Evolutionary conservation across 2,888 invertebrate species (phyloP).

Genomic region (Ischnura elegans): DNA sequence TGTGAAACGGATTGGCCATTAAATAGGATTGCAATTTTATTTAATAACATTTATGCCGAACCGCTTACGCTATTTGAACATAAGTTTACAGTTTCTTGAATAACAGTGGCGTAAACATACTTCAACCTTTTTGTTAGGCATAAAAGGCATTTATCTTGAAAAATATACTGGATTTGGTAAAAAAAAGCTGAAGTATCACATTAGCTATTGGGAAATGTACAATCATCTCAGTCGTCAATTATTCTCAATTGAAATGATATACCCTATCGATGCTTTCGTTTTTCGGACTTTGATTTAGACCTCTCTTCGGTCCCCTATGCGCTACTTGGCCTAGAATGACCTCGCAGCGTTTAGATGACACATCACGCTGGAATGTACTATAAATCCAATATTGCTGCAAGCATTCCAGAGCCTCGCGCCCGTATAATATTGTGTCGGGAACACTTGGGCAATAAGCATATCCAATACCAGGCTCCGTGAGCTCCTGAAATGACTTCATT

Average conservation of each 20-base stretch:
- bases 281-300: neutral
- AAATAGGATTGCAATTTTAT: no score
- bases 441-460: constrained; percentile 29
- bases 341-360: neutral
- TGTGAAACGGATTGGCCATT: no score
- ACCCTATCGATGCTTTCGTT: neutral
- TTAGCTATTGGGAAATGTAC: no score
- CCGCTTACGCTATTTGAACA: no score
- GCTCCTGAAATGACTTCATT: constrained; percentile 50
- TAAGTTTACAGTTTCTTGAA: no score
- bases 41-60: no score
- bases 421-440: neutral
- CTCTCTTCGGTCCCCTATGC: neutral
- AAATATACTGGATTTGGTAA: no score
- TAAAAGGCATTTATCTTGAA: no score
- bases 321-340: neutral
- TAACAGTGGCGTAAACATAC: no score
- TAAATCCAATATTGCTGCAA: constrained; percentile 33
- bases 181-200: no score
- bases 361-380: constrained; percentile 3
- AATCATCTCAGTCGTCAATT: no score
- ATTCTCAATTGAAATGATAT: neutral
- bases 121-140: no score
- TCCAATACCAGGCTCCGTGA: constrained; percentile 30
- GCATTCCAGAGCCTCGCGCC: neutral